Evolutionary conservation across 1,140 invertebrate genomes (phyloP).

Genomic region (Drosophila virilis): DNA sequence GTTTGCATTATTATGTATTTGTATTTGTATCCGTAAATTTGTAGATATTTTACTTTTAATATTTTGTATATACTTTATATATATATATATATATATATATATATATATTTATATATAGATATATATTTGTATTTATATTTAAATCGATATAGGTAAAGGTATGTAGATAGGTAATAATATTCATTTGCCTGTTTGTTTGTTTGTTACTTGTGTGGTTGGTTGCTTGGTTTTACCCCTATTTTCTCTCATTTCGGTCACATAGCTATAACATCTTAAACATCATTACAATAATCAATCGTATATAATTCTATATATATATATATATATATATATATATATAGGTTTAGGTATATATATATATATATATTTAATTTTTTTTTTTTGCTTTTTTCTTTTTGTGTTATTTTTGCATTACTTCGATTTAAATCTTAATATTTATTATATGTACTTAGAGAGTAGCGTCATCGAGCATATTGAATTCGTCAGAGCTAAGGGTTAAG

Average conservation of each 20-base stretch:
- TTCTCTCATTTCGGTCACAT: constrained; percentile 70
- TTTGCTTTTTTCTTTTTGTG: constrained; percentile 47
- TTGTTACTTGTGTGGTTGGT: constrained; percentile 72
- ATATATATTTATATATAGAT: constrained; percentile 33
- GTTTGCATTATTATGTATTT: constrained; percentile 57
- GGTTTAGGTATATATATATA: constrained; percentile 52
- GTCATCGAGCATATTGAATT: constrained; percentile 83
- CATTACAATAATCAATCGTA: constrained; percentile 78
- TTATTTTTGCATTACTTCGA: constrained; percentile 70
- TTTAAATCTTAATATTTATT: constrained; percentile 72
- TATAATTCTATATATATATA: constrained; percentile 43
- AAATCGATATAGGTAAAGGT: constrained; percentile 82
- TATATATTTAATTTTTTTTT: constrained; percentile 23
- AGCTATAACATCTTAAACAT: constrained; percentile 82
- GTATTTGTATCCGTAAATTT: constrained; percentile 81
- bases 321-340: constrained; percentile 49
- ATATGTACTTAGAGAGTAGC: constrained; percentile 82
- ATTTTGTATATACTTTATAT: constrained; percentile 68
- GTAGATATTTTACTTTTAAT: constrained; percentile 77
- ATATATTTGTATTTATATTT: constrained; percentile 60
- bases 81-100: constrained; percentile 59
- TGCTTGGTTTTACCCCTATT: constrained; percentile 58
- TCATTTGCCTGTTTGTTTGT: constrained; percentile 75
- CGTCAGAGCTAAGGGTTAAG: constrained; percentile 69
- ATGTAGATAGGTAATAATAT: constrained; percentile 82